These are phyloP conservation scores for Tribolium madens DNA, from an alignment of 1,140 invertebrate species.

Conservation along the genomic window DNA sequence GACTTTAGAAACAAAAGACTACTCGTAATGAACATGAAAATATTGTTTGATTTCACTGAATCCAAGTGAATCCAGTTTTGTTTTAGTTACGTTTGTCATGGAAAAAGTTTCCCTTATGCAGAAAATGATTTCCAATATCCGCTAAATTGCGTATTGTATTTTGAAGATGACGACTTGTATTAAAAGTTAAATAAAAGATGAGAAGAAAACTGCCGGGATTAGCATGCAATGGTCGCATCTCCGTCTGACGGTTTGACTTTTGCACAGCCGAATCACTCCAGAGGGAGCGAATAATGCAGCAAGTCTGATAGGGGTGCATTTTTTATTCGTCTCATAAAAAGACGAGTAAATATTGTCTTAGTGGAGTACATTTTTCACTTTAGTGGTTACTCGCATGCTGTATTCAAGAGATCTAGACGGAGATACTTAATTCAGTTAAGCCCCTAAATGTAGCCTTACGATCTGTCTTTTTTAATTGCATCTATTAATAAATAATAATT, in stretches of 20 bases:
- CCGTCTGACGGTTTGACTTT: slow-evolving; percentile 42
- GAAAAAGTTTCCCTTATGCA: too few relatives aligned
- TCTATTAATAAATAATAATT: background rate
- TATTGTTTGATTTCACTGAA: too few relatives aligned
- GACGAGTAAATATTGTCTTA: slow-evolving; percentile 63
- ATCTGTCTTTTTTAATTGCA: slow-evolving; percentile 18
- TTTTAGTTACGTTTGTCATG: too few relatives aligned
- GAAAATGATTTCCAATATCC: too few relatives aligned
- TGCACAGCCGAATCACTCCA: slow-evolving; percentile 36
- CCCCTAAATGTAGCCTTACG: slow-evolving; percentile 1
- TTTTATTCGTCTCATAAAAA: slow-evolving; percentile 60
- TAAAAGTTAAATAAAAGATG: slow-evolving; percentile 17
- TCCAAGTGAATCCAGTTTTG: too few relatives aligned
- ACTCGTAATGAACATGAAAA: too few relatives aligned
- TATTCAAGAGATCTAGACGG: slow-evolving; percentile 45
- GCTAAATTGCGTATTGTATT: background rate
- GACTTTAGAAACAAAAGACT: too few relatives aligned
- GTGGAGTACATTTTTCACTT: slow-evolving; percentile 62
- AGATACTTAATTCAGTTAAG: slow-evolving; percentile 21
- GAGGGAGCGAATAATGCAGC: slow-evolving; percentile 59
- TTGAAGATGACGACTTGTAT: slow-evolving; percentile 2
- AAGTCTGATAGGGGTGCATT: slow-evolving; percentile 59
- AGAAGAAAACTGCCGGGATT: slow-evolving; percentile 16
- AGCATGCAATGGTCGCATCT: slow-evolving; percentile 36
- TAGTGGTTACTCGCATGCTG: slow-evolving; percentile 56